Evolutionary conservation across 2,797 vertebrate species (phyloP).

Genomic region (Lerista edwardsae): DNA sequence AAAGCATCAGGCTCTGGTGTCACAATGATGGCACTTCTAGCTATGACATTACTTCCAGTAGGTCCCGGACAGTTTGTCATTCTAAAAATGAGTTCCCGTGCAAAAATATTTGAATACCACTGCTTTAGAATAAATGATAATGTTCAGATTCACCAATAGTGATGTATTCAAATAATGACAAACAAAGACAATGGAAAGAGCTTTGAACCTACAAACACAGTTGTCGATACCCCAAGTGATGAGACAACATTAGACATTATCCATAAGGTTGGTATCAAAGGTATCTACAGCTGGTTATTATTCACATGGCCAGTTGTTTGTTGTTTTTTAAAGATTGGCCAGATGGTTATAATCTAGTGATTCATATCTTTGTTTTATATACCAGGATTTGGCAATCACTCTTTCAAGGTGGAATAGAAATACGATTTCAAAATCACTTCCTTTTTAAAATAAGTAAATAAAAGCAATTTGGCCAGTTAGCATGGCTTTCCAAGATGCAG

Average conservation of each 20-base stretch:
- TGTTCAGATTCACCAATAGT: background rate
- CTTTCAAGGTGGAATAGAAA: slow-evolving; percentile 17
- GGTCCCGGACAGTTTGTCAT: no score
- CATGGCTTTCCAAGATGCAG: background rate
- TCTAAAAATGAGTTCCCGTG: no score
- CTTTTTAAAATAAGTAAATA: slow-evolving; percentile 15
- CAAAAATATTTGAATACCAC: no score
- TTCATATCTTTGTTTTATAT: slow-evolving; percentile 32
- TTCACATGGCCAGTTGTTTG: slow-evolving; percentile 40
- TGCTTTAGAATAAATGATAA: background rate
- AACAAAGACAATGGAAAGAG: background rate
- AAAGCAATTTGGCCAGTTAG: slow-evolving; percentile 5
- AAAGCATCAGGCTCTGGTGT: no score
- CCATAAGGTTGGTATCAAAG: slow-evolving; percentile 1
- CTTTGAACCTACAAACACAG: background rate
- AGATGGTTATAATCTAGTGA: slow-evolving; percentile 19
- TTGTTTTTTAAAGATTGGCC: slow-evolving; percentile 38
- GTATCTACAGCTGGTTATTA: slow-evolving; percentile 42
- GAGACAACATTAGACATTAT: slow-evolving; percentile 8
- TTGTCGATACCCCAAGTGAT: slow-evolving; percentile 15
- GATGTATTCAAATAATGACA: background rate
- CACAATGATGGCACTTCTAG: no score
- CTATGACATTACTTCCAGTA: no score
- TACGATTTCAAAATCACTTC: slow-evolving; percentile 33
- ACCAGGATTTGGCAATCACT: slow-evolving; percentile 17